These are phyloP conservation scores for Halocaridina rubra DNA, from an alignment of 2,888 invertebrate species.

Conservation along the genomic window DNA sequence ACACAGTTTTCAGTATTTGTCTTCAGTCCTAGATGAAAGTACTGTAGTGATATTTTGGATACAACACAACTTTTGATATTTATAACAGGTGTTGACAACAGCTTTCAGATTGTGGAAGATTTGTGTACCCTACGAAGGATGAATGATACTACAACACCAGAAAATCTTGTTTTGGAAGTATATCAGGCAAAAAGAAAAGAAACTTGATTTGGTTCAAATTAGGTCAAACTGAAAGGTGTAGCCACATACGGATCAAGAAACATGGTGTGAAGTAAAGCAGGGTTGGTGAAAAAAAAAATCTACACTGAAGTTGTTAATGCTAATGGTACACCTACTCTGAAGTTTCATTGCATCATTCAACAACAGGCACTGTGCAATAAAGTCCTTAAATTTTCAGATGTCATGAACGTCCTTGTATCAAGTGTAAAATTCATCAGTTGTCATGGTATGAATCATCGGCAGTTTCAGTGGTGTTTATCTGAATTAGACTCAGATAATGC, in stretches of 20 bases:
- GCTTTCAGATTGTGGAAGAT: neutral
- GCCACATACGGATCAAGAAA: neutral
- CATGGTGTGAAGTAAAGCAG: neutral
- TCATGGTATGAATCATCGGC: no score
- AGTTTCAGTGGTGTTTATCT: neutral
- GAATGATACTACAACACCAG: neutral
- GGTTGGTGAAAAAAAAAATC: neutral
- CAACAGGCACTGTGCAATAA: neutral
- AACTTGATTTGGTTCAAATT: neutral
- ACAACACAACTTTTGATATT: neutral
- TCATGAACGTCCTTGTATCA: neutral
- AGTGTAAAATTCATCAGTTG: neutral
- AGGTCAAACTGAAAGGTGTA: neutral
- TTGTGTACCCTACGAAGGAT: neutral
- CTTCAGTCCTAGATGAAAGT: neutral
- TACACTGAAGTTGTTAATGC: neutral
- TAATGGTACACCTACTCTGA: neutral
- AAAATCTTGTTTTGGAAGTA: neutral
- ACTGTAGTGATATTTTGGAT: neutral
- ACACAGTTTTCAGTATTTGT: neutral
- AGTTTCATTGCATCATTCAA: neutral
- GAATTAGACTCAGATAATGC: no score
- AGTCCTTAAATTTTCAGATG: neutral
- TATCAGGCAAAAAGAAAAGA: neutral
- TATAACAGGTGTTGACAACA: neutral